Evolutionary conservation across 2,888 invertebrate genomes (phyloP).

Genomic region (Zygothrica quintamaculata): DNA sequence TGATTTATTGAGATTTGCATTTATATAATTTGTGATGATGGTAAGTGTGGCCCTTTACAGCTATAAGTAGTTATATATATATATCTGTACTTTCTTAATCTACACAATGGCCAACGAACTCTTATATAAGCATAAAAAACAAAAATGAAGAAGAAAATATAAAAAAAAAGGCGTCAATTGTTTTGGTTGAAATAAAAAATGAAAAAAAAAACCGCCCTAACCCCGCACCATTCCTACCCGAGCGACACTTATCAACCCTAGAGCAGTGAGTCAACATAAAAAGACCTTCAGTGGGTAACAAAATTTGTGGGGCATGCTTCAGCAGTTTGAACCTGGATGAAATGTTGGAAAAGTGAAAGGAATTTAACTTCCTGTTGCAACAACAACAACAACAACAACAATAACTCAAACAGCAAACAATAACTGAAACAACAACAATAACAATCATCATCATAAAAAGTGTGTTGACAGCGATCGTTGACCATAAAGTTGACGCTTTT

Average conservation of each 20-base stretch:
- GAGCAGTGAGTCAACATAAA: no score
- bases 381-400: no score
- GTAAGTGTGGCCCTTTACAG: not conserved
- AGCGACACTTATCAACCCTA: no score
- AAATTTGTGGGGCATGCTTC: constrained; percentile 54
- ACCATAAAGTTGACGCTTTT: constrained; percentile 1
- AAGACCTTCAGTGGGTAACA: no score
- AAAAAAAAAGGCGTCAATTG: constrained; percentile 30
- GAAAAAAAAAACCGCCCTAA: no score
- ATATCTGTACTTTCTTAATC: constrained; percentile 30
- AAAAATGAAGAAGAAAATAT: no score
- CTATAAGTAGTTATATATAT: not conserved
- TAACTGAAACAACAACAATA: constrained; percentile 25
- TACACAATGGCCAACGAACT: constrained; percentile 17
- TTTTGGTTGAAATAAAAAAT: constrained; percentile 19
- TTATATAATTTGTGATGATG: not conserved
- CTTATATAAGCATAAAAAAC: constrained; percentile 30
- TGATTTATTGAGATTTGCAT: no score
- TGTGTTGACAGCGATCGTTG: constrained; percentile 17
- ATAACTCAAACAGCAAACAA: no score
- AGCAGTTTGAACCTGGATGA: constrained; percentile 32
- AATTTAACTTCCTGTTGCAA: constrained; percentile 75
- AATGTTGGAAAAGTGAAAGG: constrained; percentile 83
- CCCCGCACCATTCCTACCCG: no score
- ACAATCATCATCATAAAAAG: no score